Evolutionary conservation across 2,888 invertebrate species (phyloP).

Genomic region (Leptinotarsa rubiginosa): DNA sequence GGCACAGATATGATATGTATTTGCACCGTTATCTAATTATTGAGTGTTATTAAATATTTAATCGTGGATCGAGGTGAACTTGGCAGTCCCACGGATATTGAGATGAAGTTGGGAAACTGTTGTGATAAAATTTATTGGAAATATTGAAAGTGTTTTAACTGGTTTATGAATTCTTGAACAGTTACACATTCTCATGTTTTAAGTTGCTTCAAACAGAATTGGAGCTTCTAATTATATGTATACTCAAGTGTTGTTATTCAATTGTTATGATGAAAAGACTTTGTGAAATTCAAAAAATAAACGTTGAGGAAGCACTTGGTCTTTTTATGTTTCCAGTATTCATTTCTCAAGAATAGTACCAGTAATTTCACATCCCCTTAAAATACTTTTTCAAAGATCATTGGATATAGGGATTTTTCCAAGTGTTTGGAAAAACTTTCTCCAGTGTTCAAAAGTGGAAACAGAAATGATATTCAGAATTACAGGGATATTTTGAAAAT

Average conservation of each 20-base stretch:
- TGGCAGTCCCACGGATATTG: background rate
- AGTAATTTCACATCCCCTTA: too few species aligned
- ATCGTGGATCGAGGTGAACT: background rate
- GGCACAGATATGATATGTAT: conserved; percentile 25
- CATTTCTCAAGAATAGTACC: too few species aligned
- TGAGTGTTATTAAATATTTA: conserved; percentile 1
- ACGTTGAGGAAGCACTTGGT: background rate
- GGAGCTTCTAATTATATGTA: conserved; percentile 2
- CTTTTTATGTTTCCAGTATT: background rate
- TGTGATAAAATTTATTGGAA: background rate
- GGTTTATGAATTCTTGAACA: background rate
- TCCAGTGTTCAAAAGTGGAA: too few species aligned
- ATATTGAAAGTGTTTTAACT: background rate
- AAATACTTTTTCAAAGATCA: too few species aligned
- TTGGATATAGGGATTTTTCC: too few species aligned
- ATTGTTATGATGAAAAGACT: conserved; percentile 12
- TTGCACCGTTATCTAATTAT: conserved; percentile 20
- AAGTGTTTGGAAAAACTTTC: too few species aligned
- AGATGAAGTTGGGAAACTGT: background rate
- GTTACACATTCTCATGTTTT: conserved; percentile 13
- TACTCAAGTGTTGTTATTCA: conserved; percentile 14
- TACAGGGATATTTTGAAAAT: too few species aligned
- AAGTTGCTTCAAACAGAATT: conserved; percentile 8
- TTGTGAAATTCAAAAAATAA: conserved; percentile 16
- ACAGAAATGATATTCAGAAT: too few species aligned